phyloP scores from a whole-genome alignment of 2,113 vertebrate genomes.

The Pagrus major region DNA sequence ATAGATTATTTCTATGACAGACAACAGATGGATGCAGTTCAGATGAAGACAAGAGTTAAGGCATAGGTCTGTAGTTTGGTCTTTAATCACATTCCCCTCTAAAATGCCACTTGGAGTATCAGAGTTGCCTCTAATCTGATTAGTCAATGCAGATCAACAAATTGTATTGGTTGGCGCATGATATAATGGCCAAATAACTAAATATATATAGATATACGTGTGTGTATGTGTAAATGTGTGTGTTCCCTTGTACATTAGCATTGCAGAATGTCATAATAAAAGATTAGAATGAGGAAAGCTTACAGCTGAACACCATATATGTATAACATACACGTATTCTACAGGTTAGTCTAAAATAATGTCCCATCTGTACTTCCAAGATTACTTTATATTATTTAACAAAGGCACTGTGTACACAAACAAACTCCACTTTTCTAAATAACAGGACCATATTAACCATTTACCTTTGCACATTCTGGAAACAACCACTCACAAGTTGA shows the following conservation, averaged over 20 bases:
- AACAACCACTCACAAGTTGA: background rate
- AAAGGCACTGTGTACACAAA: slow-evolving; percentile 66
- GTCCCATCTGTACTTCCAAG: background rate
- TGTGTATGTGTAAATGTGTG: too few relatives aligned
- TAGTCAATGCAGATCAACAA: background rate
- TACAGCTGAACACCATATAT: slow-evolving; percentile 6
- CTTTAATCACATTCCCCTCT: slow-evolving; percentile 51
- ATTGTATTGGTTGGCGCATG: slow-evolving; percentile 10
- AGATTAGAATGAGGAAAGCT: slow-evolving; percentile 17
- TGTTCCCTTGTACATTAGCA: slow-evolving; percentile 42
- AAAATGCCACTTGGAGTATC: slow-evolving; percentile 31
- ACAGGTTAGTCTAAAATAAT: slow-evolving; percentile 3
- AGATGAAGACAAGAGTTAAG: slow-evolving; percentile 62
- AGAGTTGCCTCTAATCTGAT: slow-evolving; percentile 16
- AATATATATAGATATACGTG: background rate
- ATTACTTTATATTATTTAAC: slow-evolving; percentile 19
- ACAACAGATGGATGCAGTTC: slow-evolving; percentile 37
- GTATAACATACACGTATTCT: slow-evolving; percentile 30
- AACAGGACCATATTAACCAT: background rate
- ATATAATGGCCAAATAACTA: slow-evolving; percentile 27
- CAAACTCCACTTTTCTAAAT: background rate
- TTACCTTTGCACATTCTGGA: background rate
- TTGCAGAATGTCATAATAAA: slow-evolving; percentile 19
- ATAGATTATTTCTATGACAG: slow-evolving; percentile 35
- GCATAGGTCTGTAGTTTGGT: slow-evolving; percentile 65